Evolutionary conservation across 2,113 vertebrate genomes (phyloP).

Genomic region (Hemichromis elongatus): DNA sequence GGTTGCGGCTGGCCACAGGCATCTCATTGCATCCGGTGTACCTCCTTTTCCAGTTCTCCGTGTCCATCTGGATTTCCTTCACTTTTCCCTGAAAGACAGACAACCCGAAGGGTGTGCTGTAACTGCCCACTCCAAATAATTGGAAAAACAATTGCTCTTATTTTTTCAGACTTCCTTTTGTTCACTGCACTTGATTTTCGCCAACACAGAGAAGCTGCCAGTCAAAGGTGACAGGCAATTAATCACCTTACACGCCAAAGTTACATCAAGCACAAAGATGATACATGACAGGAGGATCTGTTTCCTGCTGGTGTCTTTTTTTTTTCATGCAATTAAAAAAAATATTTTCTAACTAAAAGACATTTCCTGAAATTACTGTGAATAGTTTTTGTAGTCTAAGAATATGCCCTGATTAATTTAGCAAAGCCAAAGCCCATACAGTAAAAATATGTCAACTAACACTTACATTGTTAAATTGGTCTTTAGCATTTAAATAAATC

Average conservation of each 20-base stretch:
- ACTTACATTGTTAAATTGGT: neutral
- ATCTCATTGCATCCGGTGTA: conserved; percentile 2
- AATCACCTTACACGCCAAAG: conserved; percentile 26
- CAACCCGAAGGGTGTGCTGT: conserved; percentile 7
- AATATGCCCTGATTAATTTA: neutral
- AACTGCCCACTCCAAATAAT: conserved; percentile 15
- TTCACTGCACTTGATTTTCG: neutral
- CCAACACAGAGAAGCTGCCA: neutral
- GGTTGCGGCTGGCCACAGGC: neutral
- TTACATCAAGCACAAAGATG: neutral
- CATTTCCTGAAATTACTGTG: neutral
- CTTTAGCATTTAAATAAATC: neutral
- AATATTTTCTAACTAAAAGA: neutral
- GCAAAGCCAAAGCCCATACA: neutral
- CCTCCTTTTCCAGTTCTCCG: neutral
- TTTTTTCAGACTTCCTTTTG: conserved; percentile 14
- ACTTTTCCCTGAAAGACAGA: neutral
- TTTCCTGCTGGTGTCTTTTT: neutral
- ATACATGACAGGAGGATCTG: neutral
- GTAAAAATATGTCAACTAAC: neutral
- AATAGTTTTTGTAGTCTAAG: neutral
- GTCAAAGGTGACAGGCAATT: conserved; percentile 39
- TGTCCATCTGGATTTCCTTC: conserved; percentile 25
- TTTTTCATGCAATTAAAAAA: neutral
- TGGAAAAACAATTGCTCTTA: neutral